Evolutionary conservation across 1,140 invertebrate species (phyloP).

Genomic region (Cylas formicarius): DNA sequence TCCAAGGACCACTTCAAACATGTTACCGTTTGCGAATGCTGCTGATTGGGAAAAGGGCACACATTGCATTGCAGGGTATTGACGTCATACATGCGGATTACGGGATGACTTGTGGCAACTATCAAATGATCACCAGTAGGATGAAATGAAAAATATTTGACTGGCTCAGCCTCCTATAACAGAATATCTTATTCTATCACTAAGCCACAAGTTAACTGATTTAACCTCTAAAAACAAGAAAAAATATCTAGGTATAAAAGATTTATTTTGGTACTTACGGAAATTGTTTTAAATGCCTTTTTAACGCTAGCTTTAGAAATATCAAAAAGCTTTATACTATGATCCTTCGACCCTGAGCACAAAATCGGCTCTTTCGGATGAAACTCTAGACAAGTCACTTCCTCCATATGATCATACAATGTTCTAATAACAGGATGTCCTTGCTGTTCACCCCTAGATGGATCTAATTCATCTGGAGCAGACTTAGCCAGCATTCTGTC

Average conservation of each 20-base stretch:
- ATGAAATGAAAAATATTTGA: slow-evolving; percentile 87
- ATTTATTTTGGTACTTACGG: slow-evolving; percentile 43
- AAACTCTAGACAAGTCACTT: slow-evolving; percentile 95
- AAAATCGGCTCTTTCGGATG: slow-evolving; percentile 91
- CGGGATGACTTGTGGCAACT: slow-evolving; percentile 87
- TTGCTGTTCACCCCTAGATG: slow-evolving; percentile 68
- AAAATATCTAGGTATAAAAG: slow-evolving; percentile 12
- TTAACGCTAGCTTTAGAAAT: slow-evolving; percentile 97
- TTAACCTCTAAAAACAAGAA: neutral
- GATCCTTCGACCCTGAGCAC: slow-evolving; percentile 89
- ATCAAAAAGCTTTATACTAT: slow-evolving; percentile 93
- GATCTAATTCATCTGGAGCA: slow-evolving; percentile 74
- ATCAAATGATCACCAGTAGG: slow-evolving; percentile 91
- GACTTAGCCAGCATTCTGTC: slow-evolving; percentile 96
- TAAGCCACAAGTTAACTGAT: neutral
- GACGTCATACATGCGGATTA: slow-evolving; percentile 88
- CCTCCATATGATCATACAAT: slow-evolving; percentile 96
- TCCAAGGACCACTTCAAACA: slow-evolving; percentile 61
- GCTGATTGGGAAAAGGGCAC: slow-evolving; percentile 80
- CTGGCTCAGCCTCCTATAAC: slow-evolving; percentile 76
- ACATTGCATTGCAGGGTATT: slow-evolving; percentile 96
- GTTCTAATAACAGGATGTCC: slow-evolving; percentile 97
- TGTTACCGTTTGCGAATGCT: slow-evolving; percentile 83
- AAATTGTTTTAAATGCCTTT: slow-evolving; percentile 93
- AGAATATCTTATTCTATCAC: no score